Evolutionary conservation across 2,113 vertebrate species (phyloP).

Genomic region (Chlorodrepanis virens): DNA sequence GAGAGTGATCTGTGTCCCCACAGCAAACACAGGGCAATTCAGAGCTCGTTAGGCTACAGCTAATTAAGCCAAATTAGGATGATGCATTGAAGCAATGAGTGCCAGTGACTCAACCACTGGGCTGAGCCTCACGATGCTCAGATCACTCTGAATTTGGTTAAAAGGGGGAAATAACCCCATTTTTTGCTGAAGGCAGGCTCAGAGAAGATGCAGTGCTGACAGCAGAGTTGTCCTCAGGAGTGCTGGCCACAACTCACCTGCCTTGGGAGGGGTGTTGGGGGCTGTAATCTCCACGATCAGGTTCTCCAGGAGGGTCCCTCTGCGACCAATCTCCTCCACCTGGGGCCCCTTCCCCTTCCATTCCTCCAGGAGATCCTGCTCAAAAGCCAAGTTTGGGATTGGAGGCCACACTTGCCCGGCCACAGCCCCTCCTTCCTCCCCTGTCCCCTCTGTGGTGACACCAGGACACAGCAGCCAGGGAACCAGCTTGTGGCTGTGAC

Average conservation of each 20-base stretch:
- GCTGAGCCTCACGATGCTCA: accelerated
- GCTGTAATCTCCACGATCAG: conserved; percentile 90
- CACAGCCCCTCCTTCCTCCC: accelerated
- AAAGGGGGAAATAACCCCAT: neutral
- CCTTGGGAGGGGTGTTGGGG: conserved; percentile 81
- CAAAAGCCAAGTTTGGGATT: neutral
- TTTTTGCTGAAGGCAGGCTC: neutral
- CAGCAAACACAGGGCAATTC: neutral
- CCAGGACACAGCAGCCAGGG: neutral
- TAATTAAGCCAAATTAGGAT: neutral
- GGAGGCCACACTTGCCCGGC: accelerated
- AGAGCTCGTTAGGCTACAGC: neutral
- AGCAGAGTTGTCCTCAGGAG: neutral
- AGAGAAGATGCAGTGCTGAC: neutral
- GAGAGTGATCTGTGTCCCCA: accelerated
- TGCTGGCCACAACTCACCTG: conserved; percentile 28
- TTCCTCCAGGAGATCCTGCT: conserved; percentile 83
- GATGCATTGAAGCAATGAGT: neutral
- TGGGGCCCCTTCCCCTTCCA: conserved; percentile 82
- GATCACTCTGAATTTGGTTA: neutral
- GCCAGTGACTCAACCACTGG: accelerated
- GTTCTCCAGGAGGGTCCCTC: conserved; percentile 87
- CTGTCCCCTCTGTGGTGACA: neutral
- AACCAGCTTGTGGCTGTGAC: accelerated
- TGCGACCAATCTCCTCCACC: conserved; percentile 85